Conservation (phyloP, 2,113 vertebrate genomes). For the Tychaedon coryphoeus region DNA sequence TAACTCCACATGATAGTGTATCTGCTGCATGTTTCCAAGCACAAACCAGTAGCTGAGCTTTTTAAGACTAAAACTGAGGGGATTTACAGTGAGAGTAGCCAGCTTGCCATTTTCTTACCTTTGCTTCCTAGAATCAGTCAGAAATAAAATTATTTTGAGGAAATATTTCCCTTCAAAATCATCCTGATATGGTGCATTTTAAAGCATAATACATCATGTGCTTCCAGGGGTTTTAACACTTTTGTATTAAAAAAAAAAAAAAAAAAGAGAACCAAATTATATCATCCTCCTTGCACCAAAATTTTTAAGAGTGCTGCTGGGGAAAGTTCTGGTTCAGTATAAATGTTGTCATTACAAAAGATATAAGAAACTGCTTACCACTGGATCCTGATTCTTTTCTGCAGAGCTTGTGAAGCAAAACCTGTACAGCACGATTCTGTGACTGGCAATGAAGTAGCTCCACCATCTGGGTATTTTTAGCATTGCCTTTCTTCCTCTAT, state of each 20-base stretch:
- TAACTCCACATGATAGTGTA: background rate
- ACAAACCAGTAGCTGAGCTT: background rate
- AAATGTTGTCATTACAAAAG: background rate
- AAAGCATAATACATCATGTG: background rate
- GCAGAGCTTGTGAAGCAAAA: background rate
- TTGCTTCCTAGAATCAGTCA: background rate
- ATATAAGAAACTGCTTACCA: background rate
- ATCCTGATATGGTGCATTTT: slow-evolving; percentile 7
- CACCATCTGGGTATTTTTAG: slow-evolving; percentile 58
- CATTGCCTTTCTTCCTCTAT: background rate
- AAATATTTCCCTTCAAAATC: background rate
- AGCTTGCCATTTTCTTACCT: background rate
- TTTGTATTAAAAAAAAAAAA: background rate
- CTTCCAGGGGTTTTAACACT: background rate
- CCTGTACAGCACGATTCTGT: background rate
- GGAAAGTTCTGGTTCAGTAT: background rate
- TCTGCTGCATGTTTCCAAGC: background rate
- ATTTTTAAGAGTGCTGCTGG: background rate
- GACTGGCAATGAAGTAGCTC: slow-evolving; percentile 57
- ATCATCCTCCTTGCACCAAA: background rate
- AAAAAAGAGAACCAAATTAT: background rate
- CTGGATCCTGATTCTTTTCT: background rate
- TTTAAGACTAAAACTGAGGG: background rate
- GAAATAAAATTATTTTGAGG: background rate
- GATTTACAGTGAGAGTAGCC: background rate